phyloP scores from a whole-genome alignment of 2,113 vertebrate species.

The Malurus alboscapulatus region DNA sequence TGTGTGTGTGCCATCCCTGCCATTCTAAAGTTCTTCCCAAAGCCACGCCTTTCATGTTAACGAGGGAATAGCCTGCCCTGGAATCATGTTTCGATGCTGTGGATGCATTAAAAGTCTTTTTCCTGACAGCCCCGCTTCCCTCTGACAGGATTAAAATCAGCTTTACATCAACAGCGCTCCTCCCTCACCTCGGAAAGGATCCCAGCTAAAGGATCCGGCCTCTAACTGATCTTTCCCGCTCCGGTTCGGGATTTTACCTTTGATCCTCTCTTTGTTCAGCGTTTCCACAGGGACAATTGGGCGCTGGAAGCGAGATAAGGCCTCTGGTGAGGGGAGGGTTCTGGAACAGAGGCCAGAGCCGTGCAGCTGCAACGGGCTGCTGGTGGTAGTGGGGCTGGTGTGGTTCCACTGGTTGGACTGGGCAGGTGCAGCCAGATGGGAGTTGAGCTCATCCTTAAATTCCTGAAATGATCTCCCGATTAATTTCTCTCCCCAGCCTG shows the following conservation, averaged over 20 bases:
- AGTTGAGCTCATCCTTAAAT: not conserved
- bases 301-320: not conserved
- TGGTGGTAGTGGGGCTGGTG: not conserved
- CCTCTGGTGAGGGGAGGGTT: not conserved
- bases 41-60: not conserved
- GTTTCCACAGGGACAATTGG: not conserved
- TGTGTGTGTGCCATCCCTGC: not conserved
- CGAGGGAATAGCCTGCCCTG: not conserved
- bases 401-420: not conserved
- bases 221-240: not conserved
- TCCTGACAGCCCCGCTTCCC: accelerated
- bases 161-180: accelerated
- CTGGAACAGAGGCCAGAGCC: not conserved
- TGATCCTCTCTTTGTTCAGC: not conserved
- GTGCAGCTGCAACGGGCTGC: accelerated
- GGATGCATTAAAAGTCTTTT: not conserved
- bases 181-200: not conserved
- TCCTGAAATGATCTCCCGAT: not conserved
- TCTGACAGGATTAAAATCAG: not conserved
- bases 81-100: not conserved
- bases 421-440: not conserved
- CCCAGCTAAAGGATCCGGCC: accelerated
- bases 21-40: accelerated
- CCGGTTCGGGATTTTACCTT: not conserved
- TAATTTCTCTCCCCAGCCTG: not conserved